Evolutionary conservation across 2,113 vertebrate genomes (phyloP).

Genomic region (Brachyhypopomus occidentalis): DNA sequence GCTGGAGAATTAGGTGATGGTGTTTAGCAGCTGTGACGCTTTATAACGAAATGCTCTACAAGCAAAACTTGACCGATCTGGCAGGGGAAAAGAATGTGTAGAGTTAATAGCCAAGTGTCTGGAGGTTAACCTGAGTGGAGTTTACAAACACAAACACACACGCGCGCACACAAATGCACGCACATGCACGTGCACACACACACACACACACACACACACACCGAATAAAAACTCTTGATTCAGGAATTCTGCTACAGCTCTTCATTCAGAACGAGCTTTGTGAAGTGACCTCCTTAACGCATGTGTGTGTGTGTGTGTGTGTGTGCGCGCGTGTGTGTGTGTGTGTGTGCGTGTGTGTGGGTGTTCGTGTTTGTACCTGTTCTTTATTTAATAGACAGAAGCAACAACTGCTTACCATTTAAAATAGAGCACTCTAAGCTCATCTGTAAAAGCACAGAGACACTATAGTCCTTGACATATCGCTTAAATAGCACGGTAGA

Average conservation of each 20-base stretch:
- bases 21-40: not conserved
- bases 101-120: not conserved
- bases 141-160: not conserved
- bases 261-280: not conserved
- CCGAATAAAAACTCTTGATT: not conserved
- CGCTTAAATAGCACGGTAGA: no score
- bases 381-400: conserved; percentile 8
- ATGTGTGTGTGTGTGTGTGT: not conserved
- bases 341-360: not conserved
- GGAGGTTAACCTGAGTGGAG: not conserved
- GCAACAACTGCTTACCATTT: not conserved
- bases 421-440: conserved; percentile 14
- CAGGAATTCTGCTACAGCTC: conserved; percentile 7
- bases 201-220: conserved; percentile 15
- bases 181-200: not conserved
- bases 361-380: not conserved
- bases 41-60: no score
- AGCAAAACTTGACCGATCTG: not conserved
- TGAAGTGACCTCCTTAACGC: not conserved
- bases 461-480: no score
- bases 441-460: not conserved
- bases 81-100: not conserved
- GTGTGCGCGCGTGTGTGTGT: not conserved
- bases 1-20: not conserved
- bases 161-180: not conserved